These are phyloP conservation scores for Wasmannia auropunctata DNA, from an alignment of 1,140 invertebrate genomes.

Conservation along the genomic window DNA sequence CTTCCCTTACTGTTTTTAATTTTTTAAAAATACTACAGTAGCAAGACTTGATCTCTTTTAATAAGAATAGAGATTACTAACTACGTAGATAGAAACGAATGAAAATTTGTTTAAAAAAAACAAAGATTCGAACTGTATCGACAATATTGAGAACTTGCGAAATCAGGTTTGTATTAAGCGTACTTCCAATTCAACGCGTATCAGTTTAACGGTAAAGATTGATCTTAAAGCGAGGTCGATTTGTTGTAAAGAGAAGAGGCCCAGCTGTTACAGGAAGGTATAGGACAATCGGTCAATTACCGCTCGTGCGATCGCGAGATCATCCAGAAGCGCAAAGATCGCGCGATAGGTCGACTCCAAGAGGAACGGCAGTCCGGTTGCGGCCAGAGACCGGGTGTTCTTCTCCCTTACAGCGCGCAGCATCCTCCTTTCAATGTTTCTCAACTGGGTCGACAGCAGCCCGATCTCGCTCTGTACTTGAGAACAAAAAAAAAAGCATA, in stretches of 20 bases:
- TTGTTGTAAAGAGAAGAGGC: neutral
- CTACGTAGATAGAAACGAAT: neutral
- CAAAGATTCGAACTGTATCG: neutral
- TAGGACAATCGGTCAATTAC: slow-evolving; percentile 68
- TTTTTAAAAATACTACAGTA: neutral
- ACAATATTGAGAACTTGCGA: neutral
- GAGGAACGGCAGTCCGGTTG: slow-evolving; percentile 74
- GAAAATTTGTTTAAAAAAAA: neutral
- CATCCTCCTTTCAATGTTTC: slow-evolving; percentile 79
- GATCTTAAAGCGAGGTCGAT: neutral
- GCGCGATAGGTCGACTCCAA: slow-evolving; percentile 76
- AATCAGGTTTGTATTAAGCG: neutral
- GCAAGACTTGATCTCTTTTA: neutral
- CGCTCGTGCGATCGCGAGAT: slow-evolving; percentile 73
- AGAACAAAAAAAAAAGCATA: slow-evolving; percentile 46
- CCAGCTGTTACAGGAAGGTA: neutral
- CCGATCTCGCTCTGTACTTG: slow-evolving; percentile 74
- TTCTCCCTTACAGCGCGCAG: slow-evolving; percentile 75
- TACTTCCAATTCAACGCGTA: neutral
- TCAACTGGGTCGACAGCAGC: slow-evolving; percentile 78
- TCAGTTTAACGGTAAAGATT: neutral
- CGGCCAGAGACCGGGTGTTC: slow-evolving; percentile 73
- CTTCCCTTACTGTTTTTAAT: no score
- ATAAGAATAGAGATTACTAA: neutral
- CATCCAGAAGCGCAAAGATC: slow-evolving; percentile 73